phyloP scores from a whole-genome alignment of 2,113 vertebrate species.

The Lamprotornis superbus region DNA sequence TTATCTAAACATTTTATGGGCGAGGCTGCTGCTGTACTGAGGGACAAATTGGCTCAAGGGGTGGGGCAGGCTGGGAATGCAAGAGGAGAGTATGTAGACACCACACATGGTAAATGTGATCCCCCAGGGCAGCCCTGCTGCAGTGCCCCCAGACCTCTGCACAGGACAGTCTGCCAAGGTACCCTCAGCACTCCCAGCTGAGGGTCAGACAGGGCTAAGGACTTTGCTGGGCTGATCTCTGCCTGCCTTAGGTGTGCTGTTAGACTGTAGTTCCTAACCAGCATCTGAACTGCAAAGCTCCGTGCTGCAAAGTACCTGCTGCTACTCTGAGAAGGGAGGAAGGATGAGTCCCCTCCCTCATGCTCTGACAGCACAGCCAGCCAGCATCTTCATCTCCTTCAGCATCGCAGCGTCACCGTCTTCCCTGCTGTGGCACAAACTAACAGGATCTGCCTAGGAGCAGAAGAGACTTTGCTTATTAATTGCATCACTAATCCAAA shows the following conservation, averaged over 20 bases:
- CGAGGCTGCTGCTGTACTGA: neutral
- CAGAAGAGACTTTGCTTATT: neutral
- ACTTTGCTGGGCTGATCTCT: neutral
- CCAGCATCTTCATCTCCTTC: neutral
- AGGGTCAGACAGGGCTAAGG: neutral
- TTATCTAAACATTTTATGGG: neutral
- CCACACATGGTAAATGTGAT: fast-evolving
- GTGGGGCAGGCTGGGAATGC: neutral
- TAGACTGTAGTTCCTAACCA: neutral
- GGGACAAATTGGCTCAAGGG: neutral
- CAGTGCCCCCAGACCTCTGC: neutral
- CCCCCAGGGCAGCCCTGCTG: no score
- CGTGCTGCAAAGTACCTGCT: neutral
- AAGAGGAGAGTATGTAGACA: neutral
- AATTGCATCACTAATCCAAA: neutral
- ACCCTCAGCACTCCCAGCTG: neutral
- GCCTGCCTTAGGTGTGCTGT: neutral
- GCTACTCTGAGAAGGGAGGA: neutral
- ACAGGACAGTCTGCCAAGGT: neutral
- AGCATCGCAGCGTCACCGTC: fast-evolving
- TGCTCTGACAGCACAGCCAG: neutral
- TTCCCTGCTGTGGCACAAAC: neutral
- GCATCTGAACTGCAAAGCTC: neutral
- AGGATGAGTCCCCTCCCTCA: fast-evolving
- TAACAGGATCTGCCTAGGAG: neutral